Percentiles rank a stretch among this genome's conserved stretches.
phyloP scores from a whole-genome alignment of 2,797 vertebrate genomes.

The Setipinna tenuifilis region DNA sequence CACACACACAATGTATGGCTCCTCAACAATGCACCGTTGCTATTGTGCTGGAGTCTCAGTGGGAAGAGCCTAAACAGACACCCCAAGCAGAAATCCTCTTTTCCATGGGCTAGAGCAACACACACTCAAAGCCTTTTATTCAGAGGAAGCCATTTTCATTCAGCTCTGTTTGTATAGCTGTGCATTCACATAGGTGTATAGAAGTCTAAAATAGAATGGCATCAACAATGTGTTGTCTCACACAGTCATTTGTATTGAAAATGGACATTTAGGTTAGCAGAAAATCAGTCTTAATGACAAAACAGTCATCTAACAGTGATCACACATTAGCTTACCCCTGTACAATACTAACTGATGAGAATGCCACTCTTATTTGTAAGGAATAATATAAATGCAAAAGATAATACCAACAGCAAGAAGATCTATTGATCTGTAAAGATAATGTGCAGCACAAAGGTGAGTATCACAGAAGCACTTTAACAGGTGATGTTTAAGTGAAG shows the following conservation, averaged over 20 bases:
- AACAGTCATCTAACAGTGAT: neutral
- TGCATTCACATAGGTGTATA: too few species aligned
- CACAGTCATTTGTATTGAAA: neutral
- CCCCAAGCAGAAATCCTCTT: slow-evolving; percentile 16
- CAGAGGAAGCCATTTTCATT: neutral
- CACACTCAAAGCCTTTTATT: neutral
- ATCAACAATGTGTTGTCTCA: neutral
- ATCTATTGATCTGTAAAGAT: too few species aligned
- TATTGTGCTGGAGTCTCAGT: slow-evolving; percentile 4
- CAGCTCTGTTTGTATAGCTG: neutral
- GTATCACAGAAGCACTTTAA: too few species aligned
- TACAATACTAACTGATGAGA: neutral
- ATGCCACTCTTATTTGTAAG: neutral
- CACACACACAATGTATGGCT: neutral
- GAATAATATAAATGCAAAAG: neutral
- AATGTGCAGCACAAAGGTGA: too few species aligned
- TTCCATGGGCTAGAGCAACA: slow-evolving; percentile 9
- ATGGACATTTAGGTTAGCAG: neutral
- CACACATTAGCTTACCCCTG: neutral
- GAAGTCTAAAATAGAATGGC: neutral
- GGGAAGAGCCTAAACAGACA: neutral
- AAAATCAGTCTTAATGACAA: neutral
- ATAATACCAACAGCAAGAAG: too few species aligned
- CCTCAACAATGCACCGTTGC: neutral
- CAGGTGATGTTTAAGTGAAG: too few species aligned